Evolutionary conservation across 2,113 vertebrate species (phyloP), one percentile per base, ranked within the genome.

Genomic region (Sander lucioperca): DNA sequence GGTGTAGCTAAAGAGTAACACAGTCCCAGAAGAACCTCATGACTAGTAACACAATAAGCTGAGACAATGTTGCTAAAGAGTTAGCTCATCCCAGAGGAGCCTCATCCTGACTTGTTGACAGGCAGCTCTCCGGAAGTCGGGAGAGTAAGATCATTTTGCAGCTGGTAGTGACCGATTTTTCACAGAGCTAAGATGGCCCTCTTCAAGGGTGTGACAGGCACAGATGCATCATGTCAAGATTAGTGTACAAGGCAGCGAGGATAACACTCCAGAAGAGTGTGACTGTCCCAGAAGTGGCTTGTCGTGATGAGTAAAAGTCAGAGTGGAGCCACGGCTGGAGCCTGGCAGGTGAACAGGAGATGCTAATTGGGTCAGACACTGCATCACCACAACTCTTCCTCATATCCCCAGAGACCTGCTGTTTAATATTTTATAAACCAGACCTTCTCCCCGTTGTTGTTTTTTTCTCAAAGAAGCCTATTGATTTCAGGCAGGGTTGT

Each of bases 401-500:
- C 63, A 43, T 56, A 68, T 85, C 91, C 82, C 85, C 57, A 23
- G 89, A 85, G 85, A 93, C 69, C 53, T 30, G 61, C 71, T 85
- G 80, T 82, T 95, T 92, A 95, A 95, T 95, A 94, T 94, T 96
- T 94, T 79, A 95, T 94, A 86, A 87, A 80, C 65, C 77, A 89
- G 80, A 83, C 68, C 84, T 66, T 86, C 58, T 82, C 66, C 47
- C 58, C 69, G 50, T 62, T 51, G 61, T 21, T 64, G 65, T 81
- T 53, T 25, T 54, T 69, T 80, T 69, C 71, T 79, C 58, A 36
- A 78, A 61, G 70, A 90, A 89, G 86, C 87, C 89, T 94, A 95
- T 95, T 92, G 93, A 96, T 96, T 94, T 93, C 85, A 88, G 86
- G 77, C 77, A 69, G 88, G 82, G 87, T 82, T 88, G 86, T 89